Conservation (phyloP, 2,113 vertebrate genomes). For the Heterotilapia buettikoferi region DNA sequence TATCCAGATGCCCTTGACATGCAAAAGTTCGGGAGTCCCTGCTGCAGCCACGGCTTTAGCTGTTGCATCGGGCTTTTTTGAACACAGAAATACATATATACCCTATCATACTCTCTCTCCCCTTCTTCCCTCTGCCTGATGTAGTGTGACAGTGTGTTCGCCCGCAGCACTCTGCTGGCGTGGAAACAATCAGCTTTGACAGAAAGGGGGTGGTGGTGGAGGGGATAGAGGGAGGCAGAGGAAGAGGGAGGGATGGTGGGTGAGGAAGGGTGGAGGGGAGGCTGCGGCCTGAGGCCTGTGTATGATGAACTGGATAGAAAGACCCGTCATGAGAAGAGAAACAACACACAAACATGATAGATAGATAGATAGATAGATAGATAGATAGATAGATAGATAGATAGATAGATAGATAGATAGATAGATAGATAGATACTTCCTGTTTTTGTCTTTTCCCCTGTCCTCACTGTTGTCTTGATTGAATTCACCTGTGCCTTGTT, state of each 20-base stretch:
- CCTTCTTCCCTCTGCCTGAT: slow-evolving; percentile 67
- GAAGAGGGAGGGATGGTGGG: background rate
- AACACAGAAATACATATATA: slow-evolving; percentile 38
- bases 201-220: slow-evolving; percentile 67
- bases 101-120: slow-evolving; percentile 49
- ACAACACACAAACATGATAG: slow-evolving; percentile 7
- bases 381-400: slow-evolving; percentile 11
- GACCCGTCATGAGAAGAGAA: slow-evolving; percentile 61
- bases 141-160: slow-evolving; percentile 73
- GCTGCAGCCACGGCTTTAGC: slow-evolving; percentile 8
- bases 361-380: background rate
- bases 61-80: slow-evolving; percentile 14
- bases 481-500: background rate
- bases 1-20: slow-evolving; percentile 16
- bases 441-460: background rate
- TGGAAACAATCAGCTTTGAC: slow-evolving; percentile 80
- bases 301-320: slow-evolving; percentile 72
- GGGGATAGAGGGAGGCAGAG: slow-evolving; percentile 9
- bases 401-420: background rate
- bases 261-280: slow-evolving; percentile 13
- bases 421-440: slow-evolving; percentile 21
- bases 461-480: background rate
- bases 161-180: slow-evolving; percentile 72
- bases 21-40: slow-evolving; percentile 34
- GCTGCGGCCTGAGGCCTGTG: slow-evolving; percentile 55